A percentile compares a stretch with the other conserved stretches of the same genome.
Evolutionary conservation across 1,140 invertebrate species (phyloP).

Genomic region (Euura saliciscinereae): DNA sequence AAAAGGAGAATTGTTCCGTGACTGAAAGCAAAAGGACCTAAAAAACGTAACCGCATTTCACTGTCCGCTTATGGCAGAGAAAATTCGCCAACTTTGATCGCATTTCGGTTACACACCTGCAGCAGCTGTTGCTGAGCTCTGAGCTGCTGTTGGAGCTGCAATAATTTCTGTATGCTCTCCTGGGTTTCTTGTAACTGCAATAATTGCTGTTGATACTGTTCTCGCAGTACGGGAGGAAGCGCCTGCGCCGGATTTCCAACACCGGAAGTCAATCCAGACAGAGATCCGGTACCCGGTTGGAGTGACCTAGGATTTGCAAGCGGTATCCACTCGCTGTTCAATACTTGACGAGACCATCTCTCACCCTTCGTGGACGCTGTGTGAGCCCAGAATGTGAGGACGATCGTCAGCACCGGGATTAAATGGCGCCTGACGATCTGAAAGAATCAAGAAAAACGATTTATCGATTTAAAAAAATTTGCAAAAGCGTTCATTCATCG

Average conservation of each 20-base stretch:
- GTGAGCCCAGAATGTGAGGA: background rate
- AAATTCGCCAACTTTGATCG: no score
- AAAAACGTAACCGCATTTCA: background rate
- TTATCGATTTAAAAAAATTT: background rate
- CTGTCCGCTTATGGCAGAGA: background rate
- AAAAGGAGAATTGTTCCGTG: no score
- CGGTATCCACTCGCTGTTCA: slow-evolving; percentile 57
- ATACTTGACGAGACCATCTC: slow-evolving; percentile 55
- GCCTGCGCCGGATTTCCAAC: slow-evolving; percentile 19
- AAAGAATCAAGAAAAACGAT: slow-evolving; percentile 13
- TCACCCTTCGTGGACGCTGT: slow-evolving; percentile 25
- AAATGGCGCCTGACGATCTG: slow-evolving; percentile 17
- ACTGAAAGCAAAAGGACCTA: no score
- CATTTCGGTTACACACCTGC: slow-evolving; percentile 34
- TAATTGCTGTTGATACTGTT: slow-evolving; percentile 54
- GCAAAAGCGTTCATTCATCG: no score
- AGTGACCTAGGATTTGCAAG: slow-evolving; percentile 41
- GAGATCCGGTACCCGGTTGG: slow-evolving; percentile 20
- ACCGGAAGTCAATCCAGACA: slow-evolving; percentile 2
- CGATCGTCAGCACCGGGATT: background rate
- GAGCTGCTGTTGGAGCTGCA: slow-evolving; percentile 51
- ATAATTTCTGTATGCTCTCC: slow-evolving; percentile 52
- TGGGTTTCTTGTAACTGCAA: slow-evolving; percentile 55
- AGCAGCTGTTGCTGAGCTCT: slow-evolving; percentile 50
- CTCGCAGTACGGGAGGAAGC: slow-evolving; percentile 48